phyloP scores from a whole-genome alignment of 2,113 vertebrate species.

The Lamprologus speciosus region DNA sequence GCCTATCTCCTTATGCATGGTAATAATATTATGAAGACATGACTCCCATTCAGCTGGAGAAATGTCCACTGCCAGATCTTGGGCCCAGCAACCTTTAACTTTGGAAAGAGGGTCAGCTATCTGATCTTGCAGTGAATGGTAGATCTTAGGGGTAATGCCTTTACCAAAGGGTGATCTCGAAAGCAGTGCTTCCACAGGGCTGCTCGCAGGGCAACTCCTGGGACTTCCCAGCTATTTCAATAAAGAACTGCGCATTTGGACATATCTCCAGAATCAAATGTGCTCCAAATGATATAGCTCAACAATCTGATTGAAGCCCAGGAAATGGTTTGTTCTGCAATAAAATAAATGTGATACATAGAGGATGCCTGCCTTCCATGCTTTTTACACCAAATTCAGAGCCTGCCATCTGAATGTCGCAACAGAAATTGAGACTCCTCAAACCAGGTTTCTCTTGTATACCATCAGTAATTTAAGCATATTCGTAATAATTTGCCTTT shows the following conservation, averaged over 20 bases:
- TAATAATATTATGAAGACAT: background rate
- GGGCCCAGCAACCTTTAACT: background rate
- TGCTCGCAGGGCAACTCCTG: background rate
- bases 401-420: background rate
- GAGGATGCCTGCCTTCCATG: background rate
- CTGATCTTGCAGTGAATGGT: background rate
- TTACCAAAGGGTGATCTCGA: background rate
- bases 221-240: background rate
- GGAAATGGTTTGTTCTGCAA: background rate
- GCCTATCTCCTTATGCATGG: background rate
- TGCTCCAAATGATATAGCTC: background rate
- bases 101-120: background rate
- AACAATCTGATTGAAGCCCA: background rate
- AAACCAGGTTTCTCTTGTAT: background rate
- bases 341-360: background rate
- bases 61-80: background rate
- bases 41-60: background rate
- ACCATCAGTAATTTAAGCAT: background rate
- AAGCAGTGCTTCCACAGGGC: background rate
- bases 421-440: background rate
- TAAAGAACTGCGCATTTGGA: background rate
- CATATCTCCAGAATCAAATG: background rate
- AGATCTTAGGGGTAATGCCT: background rate
- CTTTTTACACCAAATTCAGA: background rate
- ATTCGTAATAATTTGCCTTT: background rate